These are phyloP conservation scores for Stegodyphus dumicola DNA, from an alignment of 1,140 invertebrate species.

Conservation along the genomic window DNA sequence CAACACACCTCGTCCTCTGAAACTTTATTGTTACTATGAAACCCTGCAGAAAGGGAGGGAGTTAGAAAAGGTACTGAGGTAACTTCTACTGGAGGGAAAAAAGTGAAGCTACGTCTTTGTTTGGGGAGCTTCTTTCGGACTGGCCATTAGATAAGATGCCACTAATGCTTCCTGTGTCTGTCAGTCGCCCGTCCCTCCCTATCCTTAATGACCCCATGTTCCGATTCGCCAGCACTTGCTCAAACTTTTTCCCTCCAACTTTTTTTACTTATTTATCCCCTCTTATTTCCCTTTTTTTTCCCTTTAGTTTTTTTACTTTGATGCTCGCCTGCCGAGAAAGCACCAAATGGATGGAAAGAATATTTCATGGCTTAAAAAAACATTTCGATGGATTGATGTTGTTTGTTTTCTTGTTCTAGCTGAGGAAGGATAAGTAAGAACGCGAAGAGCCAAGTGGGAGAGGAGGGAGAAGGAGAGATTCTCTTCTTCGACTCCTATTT, in stretches of 20 bases:
- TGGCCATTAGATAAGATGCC: conserved; percentile 59
- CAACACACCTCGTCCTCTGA: background rate
- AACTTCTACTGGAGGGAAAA: conserved; percentile 19
- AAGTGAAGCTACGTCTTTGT: conserved; percentile 30
- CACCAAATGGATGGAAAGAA: conserved; percentile 52
- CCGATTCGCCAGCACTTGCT: conserved; percentile 55
- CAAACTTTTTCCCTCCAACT: conserved; percentile 50
- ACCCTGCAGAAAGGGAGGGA: background rate
- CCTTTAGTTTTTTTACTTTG: conserved; percentile 12
- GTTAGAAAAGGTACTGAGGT: conserved; percentile 33
- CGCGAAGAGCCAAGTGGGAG: conserved; percentile 2
- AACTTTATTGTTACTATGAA: conserved; percentile 8
- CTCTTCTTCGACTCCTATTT: background rate
- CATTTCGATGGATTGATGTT: conserved; percentile 57
- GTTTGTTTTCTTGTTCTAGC: conserved; percentile 53
- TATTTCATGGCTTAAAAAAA: conserved; percentile 61
- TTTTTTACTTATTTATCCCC: conserved; percentile 58
- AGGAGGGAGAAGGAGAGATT: background rate
- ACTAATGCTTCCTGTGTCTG: conserved; percentile 59
- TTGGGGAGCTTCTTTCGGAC: conserved; percentile 49
- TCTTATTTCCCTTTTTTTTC: conserved; percentile 44
- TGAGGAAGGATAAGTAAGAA: conserved; percentile 19
- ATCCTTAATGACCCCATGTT: conserved; percentile 50
- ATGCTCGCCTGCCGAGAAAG: conserved; percentile 33
- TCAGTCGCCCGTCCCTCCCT: conserved; percentile 22